A percentile compares a stretch with the other conserved stretches of the same genome.
Conservation (phyloP, 2,113 vertebrate species). For the Rallus limicola region DNA sequence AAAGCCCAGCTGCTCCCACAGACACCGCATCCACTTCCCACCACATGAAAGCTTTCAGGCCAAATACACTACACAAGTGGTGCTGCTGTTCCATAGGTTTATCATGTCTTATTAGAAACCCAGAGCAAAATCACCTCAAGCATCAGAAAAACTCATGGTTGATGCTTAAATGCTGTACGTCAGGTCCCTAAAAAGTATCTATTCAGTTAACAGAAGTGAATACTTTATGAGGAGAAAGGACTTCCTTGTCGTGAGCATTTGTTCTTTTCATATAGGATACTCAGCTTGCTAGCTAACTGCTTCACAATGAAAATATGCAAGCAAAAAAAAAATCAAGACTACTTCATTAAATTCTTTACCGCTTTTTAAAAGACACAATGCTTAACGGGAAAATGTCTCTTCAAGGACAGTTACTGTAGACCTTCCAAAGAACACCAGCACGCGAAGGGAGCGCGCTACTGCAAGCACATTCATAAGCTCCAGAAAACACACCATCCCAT, state of each 20-base stretch:
- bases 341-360: neutral
- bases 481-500: fast-evolving
- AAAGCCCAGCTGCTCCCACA: neutral
- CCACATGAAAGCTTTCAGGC: neutral
- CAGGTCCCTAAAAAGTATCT: neutral
- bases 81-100: neutral
- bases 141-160: neutral
- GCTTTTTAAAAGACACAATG: neutral
- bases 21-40: neutral
- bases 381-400: neutral
- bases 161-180: neutral
- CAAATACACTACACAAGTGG: neutral
- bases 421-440: neutral
- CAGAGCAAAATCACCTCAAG: neutral
- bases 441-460: fast-evolving
- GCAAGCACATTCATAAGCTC: neutral
- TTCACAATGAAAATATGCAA: neutral
- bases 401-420: neutral
- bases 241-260: neutral
- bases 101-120: neutral
- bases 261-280: neutral
- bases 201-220: neutral
- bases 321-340: neutral
- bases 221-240: neutral
- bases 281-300: neutral